phyloP scores from a whole-genome alignment of 2,888 invertebrate genomes.

The Eueremaeus valkanovi region DNA sequence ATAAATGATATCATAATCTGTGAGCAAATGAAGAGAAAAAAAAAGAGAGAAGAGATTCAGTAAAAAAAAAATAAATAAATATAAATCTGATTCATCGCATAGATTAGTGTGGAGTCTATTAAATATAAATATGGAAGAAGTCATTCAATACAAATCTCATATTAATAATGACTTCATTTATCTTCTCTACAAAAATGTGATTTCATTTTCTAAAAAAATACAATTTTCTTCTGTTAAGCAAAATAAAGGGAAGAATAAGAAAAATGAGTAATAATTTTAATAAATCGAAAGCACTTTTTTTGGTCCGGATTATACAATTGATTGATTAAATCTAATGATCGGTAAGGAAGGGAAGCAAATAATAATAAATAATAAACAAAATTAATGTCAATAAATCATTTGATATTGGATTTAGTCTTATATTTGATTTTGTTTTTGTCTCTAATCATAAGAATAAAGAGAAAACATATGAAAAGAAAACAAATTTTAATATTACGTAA shows the following conservation, averaged over 20 bases:
- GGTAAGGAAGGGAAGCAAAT: neutral
- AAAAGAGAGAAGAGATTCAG: neutral
- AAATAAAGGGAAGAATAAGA: neutral
- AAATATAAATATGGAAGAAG: constrained; percentile 2
- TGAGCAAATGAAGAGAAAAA: neutral
- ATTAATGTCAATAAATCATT: neutral
- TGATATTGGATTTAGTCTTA: neutral
- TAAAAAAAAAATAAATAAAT: neutral
- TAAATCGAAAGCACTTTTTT: neutral
- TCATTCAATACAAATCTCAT: neutral
- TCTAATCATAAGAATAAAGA: neutral
- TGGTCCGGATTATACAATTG: neutral
- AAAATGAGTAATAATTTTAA: neutral
- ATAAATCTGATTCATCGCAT: neutral
- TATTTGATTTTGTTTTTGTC: neutral
- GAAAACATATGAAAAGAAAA: neutral
- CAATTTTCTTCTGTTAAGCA: neutral
- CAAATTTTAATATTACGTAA: too few species aligned
- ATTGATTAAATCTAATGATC: neutral
- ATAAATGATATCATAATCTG: constrained; percentile 5
- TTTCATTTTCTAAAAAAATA: neutral
- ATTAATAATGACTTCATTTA: constrained; percentile 7
- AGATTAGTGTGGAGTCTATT: neutral
- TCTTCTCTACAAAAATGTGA: neutral
- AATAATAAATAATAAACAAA: constrained; percentile 11